Percentiles rank a stretch among this genome's conserved stretches.
Conservation (phyloP, 64 coral and sea anemone species). For the Montipora capricornis region DNA sequence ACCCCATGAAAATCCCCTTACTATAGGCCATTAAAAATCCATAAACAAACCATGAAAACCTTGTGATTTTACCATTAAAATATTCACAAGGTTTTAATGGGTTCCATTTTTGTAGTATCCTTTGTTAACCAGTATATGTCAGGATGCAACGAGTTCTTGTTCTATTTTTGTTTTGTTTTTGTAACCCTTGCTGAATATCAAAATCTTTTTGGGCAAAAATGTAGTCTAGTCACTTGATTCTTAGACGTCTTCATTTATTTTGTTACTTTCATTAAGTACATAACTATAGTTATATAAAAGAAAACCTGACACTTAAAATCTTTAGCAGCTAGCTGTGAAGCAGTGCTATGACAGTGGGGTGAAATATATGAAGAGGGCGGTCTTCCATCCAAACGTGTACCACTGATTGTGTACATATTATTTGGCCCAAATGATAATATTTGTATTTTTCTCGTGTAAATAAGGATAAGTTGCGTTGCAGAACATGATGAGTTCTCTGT, state of each 20-base stretch:
- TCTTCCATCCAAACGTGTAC: background rate
- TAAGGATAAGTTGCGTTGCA: conserved; percentile 8
- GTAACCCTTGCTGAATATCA: background rate
- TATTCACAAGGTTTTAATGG: too few species aligned
- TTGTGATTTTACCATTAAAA: too few species aligned
- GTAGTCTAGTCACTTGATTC: background rate
- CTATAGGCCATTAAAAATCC: too few species aligned
- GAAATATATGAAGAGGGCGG: background rate
- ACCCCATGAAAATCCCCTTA: too few species aligned
- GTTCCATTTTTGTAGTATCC: background rate
- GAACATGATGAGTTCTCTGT: conserved; percentile 3
- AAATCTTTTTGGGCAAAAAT: background rate
- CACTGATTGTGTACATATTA: conserved; percentile 1
- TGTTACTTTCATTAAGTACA: background rate
- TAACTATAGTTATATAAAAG: background rate
- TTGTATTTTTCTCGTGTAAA: conserved; percentile 4
- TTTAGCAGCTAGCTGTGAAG: background rate
- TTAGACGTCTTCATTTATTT: background rate
- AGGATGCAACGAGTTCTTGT: background rate
- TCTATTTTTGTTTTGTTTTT: background rate
- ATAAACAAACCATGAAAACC: too few species aligned
- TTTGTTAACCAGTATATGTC: background rate
- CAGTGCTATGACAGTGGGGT: background rate
- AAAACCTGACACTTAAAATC: background rate
- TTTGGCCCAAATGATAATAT: background rate